Conservation (phyloP, 1,140 invertebrate genomes). For the Pantala flavescens region DNA sequence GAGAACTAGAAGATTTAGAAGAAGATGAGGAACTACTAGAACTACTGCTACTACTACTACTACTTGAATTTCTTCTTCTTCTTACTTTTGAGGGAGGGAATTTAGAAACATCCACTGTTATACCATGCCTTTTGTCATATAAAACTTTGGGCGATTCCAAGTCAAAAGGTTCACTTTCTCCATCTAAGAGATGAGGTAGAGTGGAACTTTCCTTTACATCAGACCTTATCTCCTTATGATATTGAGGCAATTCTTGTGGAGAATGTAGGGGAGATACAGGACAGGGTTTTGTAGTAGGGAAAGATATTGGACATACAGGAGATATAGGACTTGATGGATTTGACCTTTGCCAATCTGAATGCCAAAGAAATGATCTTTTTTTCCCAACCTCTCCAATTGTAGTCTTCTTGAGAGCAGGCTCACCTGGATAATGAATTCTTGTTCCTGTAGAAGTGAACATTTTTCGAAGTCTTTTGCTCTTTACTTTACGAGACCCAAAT, state of each 20-base stretch:
- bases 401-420: neutral
- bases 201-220: neutral
- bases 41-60: conserved; percentile 2
- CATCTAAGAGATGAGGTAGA: conserved; percentile 16
- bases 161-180: conserved; percentile 17
- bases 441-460: conserved; percentile 32
- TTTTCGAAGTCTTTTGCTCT: neutral
- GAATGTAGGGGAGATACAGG: neutral
- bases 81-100: neutral
- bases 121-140: neutral
- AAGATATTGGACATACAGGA: neutral
- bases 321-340: neutral
- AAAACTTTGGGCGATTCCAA: conserved; percentile 9
- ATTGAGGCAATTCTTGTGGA: neutral
- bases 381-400: conserved; percentile 18
- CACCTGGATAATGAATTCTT: conserved; percentile 26
- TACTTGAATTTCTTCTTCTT: neutral
- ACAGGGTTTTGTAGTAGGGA: neutral
- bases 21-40: neutral
- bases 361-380: conserved; percentile 29
- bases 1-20: neutral
- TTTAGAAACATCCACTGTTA: neutral
- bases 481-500: neutral
- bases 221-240: neutral
- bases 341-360: conserved; percentile 24